A percentile compares a stretch with the other conserved stretches of the same genome.
Evolutionary conservation across 2,113 vertebrate species (phyloP).

Genomic region (Pampusana beccarii): DNA sequence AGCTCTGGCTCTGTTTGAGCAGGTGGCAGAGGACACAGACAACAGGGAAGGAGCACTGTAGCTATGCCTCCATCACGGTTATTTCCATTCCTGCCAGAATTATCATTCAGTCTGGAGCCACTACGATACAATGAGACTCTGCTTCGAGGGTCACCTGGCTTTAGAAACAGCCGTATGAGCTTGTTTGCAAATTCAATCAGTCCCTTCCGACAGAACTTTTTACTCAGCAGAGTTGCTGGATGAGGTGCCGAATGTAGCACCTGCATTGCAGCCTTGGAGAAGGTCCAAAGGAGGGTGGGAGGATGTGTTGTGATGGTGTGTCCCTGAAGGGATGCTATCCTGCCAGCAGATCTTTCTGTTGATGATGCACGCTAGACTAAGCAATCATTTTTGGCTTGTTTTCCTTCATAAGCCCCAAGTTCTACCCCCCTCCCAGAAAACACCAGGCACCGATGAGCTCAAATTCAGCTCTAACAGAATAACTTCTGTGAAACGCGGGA

Average conservation of each 20-base stretch:
- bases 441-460: background rate
- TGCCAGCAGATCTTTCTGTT: constrained; percentile 35
- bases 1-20: background rate
- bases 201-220: background rate
- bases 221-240: constrained; percentile 20
- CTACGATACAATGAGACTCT: background rate
- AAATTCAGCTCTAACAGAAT: background rate
- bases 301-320: constrained; percentile 3
- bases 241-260: constrained; percentile 18
- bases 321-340: constrained; percentile 35
- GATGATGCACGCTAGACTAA: background rate
- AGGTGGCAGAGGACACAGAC: constrained; percentile 43
- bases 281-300: constrained; percentile 54
- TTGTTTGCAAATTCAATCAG: constrained; percentile 49
- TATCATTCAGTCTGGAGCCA: constrained; percentile 38
- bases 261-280: constrained; percentile 70
- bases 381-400: background rate
- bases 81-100: constrained; percentile 38
- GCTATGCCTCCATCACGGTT: constrained; percentile 36
- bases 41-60: constrained; percentile 29
- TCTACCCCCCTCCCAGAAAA: background rate
- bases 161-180: constrained; percentile 16
- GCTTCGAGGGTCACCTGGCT: constrained; percentile 35
- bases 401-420: background rate
- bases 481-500: background rate